These are phyloP conservation scores for Trissolcus basalis DNA, from an alignment of 1,140 invertebrate genomes.

Conservation along the genomic window DNA sequence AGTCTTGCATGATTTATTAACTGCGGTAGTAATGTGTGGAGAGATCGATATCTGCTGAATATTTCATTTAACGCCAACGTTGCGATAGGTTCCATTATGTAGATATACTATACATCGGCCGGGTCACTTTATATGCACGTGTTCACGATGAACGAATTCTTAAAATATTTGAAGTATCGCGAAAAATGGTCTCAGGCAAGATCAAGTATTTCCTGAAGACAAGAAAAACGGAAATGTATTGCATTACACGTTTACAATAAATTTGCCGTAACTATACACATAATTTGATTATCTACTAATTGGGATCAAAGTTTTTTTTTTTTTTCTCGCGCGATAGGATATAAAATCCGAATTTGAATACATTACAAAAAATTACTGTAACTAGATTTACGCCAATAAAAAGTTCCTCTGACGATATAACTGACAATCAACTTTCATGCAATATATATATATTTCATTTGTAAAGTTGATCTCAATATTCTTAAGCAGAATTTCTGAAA, in stretches of 20 bases:
- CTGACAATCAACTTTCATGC: no score
- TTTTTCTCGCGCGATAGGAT: no score
- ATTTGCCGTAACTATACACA: no score
- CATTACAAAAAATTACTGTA: no score
- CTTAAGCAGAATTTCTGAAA: constrained; percentile 5
- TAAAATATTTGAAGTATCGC: constrained; percentile 45
- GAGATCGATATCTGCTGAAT: constrained; percentile 54
- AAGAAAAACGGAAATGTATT: neutral
- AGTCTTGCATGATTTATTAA: constrained; percentile 52
- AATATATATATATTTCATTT: no score
- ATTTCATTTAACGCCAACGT: constrained; percentile 52
- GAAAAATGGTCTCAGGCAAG: constrained; percentile 26
- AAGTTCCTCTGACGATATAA: no score
- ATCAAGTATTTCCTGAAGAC: constrained; percentile 24
- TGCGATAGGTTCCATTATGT: constrained; percentile 57
- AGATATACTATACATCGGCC: constrained; percentile 38
- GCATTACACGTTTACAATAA: no score
- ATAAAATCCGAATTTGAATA: no score
- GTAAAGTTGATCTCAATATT: no score
- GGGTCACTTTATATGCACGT: constrained; percentile 49
- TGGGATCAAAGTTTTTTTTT: no score
- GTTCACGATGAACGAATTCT: constrained; percentile 50
- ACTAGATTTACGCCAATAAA: no score
- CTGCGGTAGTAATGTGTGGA: constrained; percentile 41
- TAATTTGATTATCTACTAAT: no score